Evolutionary conservation across 2,113 vertebrate genomes (phyloP).

Genomic region (Boulengeromyrus knoepffleri): DNA sequence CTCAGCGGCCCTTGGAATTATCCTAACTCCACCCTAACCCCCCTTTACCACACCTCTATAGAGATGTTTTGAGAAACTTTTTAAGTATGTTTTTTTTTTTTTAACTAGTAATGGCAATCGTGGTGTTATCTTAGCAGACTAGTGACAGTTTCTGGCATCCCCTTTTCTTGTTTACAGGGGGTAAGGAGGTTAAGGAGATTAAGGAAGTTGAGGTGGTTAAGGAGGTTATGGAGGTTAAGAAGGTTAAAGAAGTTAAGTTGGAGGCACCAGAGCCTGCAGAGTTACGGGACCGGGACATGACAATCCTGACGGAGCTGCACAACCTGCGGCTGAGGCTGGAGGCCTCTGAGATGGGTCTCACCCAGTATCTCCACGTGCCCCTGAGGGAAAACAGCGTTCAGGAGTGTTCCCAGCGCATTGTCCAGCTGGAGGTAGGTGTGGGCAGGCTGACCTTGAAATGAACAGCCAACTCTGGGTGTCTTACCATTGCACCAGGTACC

Average conservation of each 20-base stretch:
- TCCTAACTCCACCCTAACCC: no score
- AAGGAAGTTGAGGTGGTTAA: not conserved
- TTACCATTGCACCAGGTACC: not conserved
- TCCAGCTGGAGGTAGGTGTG: conserved; percentile 70
- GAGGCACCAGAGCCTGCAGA: not conserved
- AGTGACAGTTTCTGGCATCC: not conserved
- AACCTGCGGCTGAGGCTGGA: conserved; percentile 77
- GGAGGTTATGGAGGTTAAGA: not conserved
- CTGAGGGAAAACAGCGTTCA: conserved; percentile 65
- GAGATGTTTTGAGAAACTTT: not conserved
- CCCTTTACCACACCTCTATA: not conserved
- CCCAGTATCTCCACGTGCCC: conserved; percentile 68
- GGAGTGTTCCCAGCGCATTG: conserved; percentile 72
- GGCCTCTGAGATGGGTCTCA: conserved; percentile 62
- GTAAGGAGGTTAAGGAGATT: not conserved
- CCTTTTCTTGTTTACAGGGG: not conserved
- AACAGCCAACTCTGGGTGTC: not conserved
- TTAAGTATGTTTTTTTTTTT: not conserved
- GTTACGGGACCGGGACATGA: conserved; percentile 20
- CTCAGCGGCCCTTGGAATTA: not conserved
- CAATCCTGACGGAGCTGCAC: conserved; percentile 74
- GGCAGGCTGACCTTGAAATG: not conserved
- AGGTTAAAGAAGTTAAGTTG: not conserved
- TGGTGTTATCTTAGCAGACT: not conserved
- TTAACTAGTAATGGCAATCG: not conserved